phyloP scores from a whole-genome alignment of 1,140 invertebrate species.

The Goniozus legneri region DNA sequence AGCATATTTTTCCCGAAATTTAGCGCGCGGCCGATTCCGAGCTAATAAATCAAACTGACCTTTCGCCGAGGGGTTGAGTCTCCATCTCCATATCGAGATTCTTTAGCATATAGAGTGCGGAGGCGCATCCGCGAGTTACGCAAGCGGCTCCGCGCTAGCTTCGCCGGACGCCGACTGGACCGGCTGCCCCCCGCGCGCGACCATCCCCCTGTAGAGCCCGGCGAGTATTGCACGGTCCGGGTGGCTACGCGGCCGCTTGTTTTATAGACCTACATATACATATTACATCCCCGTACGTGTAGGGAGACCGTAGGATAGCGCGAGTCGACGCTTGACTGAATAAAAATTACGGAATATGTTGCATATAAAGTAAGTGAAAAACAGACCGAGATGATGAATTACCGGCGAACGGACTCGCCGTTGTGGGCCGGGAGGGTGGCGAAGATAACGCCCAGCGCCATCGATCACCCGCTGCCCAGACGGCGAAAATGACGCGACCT shows the following conservation, averaged over 20 bases:
- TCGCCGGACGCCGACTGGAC: not conserved
- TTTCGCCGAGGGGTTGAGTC: slow-evolving; percentile 19
- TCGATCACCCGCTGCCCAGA: slow-evolving; percentile 49
- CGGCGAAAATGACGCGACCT: slow-evolving; percentile 48
- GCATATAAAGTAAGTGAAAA: slow-evolving; percentile 57
- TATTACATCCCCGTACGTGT: no score
- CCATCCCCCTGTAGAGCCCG: not conserved
- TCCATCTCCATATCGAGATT: slow-evolving; percentile 39
- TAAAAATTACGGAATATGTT: slow-evolving; percentile 56
- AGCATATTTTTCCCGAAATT: slow-evolving; percentile 52
- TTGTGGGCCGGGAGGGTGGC: slow-evolving; percentile 34
- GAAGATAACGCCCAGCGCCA: slow-evolving; percentile 51
- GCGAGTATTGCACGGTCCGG: slow-evolving; percentile 6
- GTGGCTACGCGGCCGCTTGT: slow-evolving; percentile 11
- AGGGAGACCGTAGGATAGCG: slow-evolving; percentile 10
- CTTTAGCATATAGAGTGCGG: slow-evolving; percentile 45
- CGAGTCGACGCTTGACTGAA: slow-evolving; percentile 43
- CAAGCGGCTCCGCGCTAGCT: not conserved
- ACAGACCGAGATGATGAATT: slow-evolving; percentile 55
- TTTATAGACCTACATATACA: no score
- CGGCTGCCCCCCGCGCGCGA: slow-evolving; percentile 19
- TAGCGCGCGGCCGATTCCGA: slow-evolving; percentile 42
- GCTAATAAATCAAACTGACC: slow-evolving; percentile 54
- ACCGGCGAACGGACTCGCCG: slow-evolving; percentile 29
- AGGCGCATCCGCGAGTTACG: slow-evolving; percentile 24